Evolutionary conservation across 2,113 vertebrate species (phyloP).

Genomic region (Aphyosemion australe): DNA sequence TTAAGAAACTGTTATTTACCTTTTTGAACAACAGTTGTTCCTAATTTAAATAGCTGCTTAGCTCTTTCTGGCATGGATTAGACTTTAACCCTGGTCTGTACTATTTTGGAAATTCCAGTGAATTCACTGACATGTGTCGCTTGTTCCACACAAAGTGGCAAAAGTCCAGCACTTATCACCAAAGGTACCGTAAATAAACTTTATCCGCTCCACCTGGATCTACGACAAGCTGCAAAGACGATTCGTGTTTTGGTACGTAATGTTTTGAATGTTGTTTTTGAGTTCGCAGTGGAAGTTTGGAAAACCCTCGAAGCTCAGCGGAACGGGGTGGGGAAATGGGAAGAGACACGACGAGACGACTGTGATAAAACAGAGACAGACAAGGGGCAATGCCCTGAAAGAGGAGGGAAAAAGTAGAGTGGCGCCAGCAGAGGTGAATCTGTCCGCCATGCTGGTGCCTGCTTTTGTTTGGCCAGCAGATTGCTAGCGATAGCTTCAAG

Average conservation of each 20-base stretch:
- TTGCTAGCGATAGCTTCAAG: slow-evolving; percentile 67
- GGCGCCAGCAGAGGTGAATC: slow-evolving; percentile 74
- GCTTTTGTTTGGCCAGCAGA: slow-evolving; percentile 80
- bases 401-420: slow-evolving; percentile 47
- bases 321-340: slow-evolving; percentile 5
- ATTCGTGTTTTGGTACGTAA: background rate
- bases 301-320: slow-evolving; percentile 7
- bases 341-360: slow-evolving; percentile 7
- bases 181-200: slow-evolving; percentile 2
- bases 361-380: slow-evolving; percentile 51
- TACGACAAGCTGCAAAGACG: background rate
- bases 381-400: slow-evolving; percentile 65
- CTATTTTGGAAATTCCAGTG: slow-evolving; percentile 21
- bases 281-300: background rate
- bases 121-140: background rate
- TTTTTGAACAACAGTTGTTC: too few relatives aligned
- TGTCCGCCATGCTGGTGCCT: slow-evolving; percentile 71
- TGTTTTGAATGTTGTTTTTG: background rate
- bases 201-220: slow-evolving; percentile 11
- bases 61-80: background rate
- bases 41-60: too few relatives aligned
- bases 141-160: background rate
- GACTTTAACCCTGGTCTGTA: background rate
- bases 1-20: too few relatives aligned
- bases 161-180: slow-evolving; percentile 29